Base-by-base conservation (phyloP, 2,888 invertebrate species). In the Athalia cordata region DNA sequence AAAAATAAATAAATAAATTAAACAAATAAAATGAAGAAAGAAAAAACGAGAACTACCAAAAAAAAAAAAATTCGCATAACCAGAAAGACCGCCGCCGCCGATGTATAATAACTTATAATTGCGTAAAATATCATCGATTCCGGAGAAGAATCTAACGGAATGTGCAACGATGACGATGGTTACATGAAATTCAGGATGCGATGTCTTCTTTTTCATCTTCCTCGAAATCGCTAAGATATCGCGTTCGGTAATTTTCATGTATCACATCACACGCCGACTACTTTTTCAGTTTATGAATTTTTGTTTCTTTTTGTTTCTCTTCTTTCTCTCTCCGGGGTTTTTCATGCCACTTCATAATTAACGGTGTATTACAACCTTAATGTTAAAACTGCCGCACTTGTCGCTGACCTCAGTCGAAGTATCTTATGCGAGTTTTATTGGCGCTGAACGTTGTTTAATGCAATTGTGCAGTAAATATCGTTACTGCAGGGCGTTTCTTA, bases 361-460 rank as follows among this genome's bases (percentile, higher is more conserved):
- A 59, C 59, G 45, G 47, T 9, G 13, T 7, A 8, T 5, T 15
- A 15, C 13, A 13, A 29, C 5, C 68, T 68, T 43, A 59, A 72
- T 7, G 43, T 7, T 57, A 29, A 29, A 29, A 29, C 29, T 29
- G 29, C 47, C 47, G 68, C 68, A 55, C 45, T 72, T 59, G 59
- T 13, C 72, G 59, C 13, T 59, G 59, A 57, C 72, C 72, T 72
- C 59, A 47, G 59, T 8, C 13, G n/a, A 72, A 72, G 59, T 72
- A n/a, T 72, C n/a, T 47, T 59, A 13, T 72, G 57, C 45, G 72
- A 47, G 52, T 72, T 72, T 72, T 59, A 72, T 72, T 57, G 13
- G 29, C 29, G 29, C 29, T 2, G 29, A 29, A 29, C 29, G 29
- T 2, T 29, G 29, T 2, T 29, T 29, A 29, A 29, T 29, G 29